Base-by-base conservation (phyloP, 37 sponge, comb jelly and placozoan species). In the Diacarnus erythraeanus region DNA sequence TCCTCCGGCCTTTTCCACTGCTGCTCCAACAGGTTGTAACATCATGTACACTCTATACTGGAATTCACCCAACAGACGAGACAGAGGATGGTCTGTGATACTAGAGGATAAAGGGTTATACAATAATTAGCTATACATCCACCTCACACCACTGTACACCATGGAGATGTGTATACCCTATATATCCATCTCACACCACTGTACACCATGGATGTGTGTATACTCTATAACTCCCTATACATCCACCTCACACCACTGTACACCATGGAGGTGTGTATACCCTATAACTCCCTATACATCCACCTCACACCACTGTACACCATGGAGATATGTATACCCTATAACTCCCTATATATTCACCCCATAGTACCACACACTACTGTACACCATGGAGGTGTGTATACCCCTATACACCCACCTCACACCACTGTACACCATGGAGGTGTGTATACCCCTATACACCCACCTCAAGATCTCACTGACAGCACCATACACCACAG, bases 41-140 rank as follows among this genome's bases (percentile, higher is more conserved):
- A 74, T n/a, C 66, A 76, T 70, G 35, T 66, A 84, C 8, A 94
- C 69, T 18, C 42, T 59, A 67, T 74, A 85, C 76, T 94, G 95
- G 38, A 73, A 79, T 72, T 86, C 86, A 0, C 85, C 95, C 41
- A 94, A 78, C 27, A 86, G 88, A 21, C 79, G 76, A 26, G 74
- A 41, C 39, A 94, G 69, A 15, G 95, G 95, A 56, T 94, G 95
- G 38, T 94, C 88, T 9, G 59, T 38, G 26, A 66, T 72, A 20
- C 94, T 94, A 60, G 38, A 78, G 9, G 29, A 39, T n/a, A 25
- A 17, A 27, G 34, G 44, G 39, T 44, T 3, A 42, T n/a, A 57
- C 20, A 30, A 57, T 31, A 34, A 4, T 29, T 3, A 70, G 71
- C 27, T 22, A 38, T 6, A 18, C 40, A 4, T n/a, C 23, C 69